These are phyloP conservation scores for Octodonta nipae DNA, from an alignment of 2,888 invertebrate species.

Conservation along the genomic window DNA sequence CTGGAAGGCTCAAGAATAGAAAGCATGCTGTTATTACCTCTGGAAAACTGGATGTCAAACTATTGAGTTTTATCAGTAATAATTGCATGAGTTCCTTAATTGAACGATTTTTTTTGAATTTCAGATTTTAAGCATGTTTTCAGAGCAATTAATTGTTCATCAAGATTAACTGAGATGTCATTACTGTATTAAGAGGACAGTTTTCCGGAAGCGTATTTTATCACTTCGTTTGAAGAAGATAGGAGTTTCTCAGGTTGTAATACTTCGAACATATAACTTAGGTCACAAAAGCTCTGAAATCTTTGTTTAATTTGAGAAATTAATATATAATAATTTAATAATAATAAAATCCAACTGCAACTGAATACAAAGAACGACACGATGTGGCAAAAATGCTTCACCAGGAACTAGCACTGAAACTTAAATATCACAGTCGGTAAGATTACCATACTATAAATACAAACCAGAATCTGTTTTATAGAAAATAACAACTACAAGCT, in stretches of 20 bases:
- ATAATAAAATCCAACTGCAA: no score
- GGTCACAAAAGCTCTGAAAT: conserved; percentile 4
- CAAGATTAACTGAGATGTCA: conserved; percentile 16
- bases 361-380: no score
- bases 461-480: no score
- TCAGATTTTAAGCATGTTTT: no score
- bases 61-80: conserved; percentile 19
- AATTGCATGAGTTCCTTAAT: conserved; percentile 20
- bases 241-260: conserved; percentile 18
- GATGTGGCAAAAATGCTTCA: no score
- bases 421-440: no score
- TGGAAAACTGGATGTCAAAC: conserved; percentile 17
- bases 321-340: no score
- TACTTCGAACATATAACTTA: conserved; percentile 4
- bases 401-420: no score
- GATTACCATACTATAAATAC: no score
- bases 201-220: conserved; percentile 8
- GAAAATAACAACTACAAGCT: no score
- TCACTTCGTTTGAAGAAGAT: conserved; percentile 20
- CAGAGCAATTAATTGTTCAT: conserved; percentile 17
- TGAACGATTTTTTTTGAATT: conserved; percentile 18
- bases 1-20: conserved; percentile 16
- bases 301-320: conserved; percentile 8
- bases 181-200: conserved; percentile 12
- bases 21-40: conserved; percentile 18